phyloP scores from a whole-genome alignment of 1,140 invertebrate species.

The Halictus rubicundus region DNA sequence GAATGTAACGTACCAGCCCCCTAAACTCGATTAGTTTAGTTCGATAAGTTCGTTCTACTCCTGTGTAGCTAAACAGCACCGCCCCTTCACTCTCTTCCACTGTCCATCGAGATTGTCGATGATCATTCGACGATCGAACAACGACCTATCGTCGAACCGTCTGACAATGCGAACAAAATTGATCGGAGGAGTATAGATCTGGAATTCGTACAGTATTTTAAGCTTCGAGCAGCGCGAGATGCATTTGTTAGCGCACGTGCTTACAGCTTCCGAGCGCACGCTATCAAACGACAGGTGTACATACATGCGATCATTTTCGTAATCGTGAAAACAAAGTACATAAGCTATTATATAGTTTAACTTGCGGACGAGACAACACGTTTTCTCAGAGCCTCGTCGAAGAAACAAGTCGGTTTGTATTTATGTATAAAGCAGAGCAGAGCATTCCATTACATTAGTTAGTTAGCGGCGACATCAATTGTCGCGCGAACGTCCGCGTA shows the following conservation, averaged over 20 bases:
- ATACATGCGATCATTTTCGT: too few species aligned
- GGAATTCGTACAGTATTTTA: conserved; percentile 2
- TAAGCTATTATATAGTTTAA: too few species aligned
- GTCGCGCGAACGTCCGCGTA: conserved; percentile 34
- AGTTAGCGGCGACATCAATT: conserved; percentile 33
- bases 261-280: conserved; percentile 37
- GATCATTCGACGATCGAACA: too few species aligned
- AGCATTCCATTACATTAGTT: conserved; percentile 68
- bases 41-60: neutral
- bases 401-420: conserved; percentile 54
- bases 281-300: neutral
- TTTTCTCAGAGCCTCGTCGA: neutral
- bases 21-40: neutral
- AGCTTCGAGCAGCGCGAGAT: conserved; percentile 40
- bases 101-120: too few species aligned
- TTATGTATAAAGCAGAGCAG: conserved; percentile 59
- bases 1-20: neutral
- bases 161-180: too few species aligned
- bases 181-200: neutral
- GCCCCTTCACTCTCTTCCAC: neutral
- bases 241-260: conserved; percentile 27
- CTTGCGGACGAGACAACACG: too few species aligned
- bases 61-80: neutral
- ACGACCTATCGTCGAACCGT: too few species aligned
- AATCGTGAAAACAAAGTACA: too few species aligned